Evolutionary conservation across 2,113 vertebrate species (phyloP), one percentile per base, ranked within the genome.

Genomic region (Hyaena hyaena): DNA sequence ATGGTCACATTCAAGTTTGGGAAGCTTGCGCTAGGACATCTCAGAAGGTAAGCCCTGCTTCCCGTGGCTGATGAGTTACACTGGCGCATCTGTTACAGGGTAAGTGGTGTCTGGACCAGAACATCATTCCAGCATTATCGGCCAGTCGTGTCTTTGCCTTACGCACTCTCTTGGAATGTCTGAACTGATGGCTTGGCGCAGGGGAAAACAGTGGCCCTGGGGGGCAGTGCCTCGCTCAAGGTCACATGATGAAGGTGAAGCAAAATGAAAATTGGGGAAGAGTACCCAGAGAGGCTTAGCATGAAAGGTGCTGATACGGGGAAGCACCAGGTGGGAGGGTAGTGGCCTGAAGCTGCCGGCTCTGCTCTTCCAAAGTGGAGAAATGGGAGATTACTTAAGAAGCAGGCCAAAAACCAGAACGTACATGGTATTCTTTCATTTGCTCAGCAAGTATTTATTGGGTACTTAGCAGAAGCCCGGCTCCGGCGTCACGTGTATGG

Each of bases 271-370:
- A n/a, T 19, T 9, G 16, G 33, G 4, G 35, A 69, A 39, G 5
- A 1, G 33, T 43, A 15, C 24, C 19, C 43, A 7, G 12, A 1
- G 5, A 26, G 26, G 7, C 21, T 61, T 61, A 24, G 58, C 8
- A 21, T 61, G 24, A 48, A 31, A 2, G 0, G 31, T n/a, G 14
- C 16, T 0, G 1, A 39, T 10, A 14, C 35, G 0, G 11, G 33
- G 26, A 45, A 33, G 33, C 2, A 1, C 11, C 11, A 26, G 28
- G 5, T 0, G 1, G 39, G 28, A 73, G 76, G 31, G 16, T 4
- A 26, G 79, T 5, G 10, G 6, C 53, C 6, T 1, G 55, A 23
- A 65, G 61, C 90, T 11, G 6, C 77, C 28, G 15, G 39, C 23
- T 35, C 58, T 92, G 50, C 45, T 45, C 55, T 96, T 80, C 74